phyloP scores from a whole-genome alignment of 1,140 invertebrate species.

The Drosophila azteca region DNA sequence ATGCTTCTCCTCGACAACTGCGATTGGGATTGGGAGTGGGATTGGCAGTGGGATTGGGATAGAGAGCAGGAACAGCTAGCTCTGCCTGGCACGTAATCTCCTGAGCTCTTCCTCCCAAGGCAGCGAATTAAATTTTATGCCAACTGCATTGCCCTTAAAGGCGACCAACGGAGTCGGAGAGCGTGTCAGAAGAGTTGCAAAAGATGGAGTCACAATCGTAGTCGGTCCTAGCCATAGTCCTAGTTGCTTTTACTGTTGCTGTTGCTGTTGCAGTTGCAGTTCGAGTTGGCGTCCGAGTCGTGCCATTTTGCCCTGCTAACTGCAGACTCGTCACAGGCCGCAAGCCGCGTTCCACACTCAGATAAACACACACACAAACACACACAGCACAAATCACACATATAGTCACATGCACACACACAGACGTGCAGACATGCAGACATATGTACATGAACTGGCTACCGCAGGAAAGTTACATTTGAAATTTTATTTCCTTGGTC shows the following conservation, averaged over 20 bases:
- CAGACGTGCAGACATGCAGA: not conserved
- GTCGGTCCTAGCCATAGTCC: no score
- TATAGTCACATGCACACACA: slow-evolving; percentile 12
- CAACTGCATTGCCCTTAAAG: slow-evolving; percentile 66
- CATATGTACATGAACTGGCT: slow-evolving; percentile 13
- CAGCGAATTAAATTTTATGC: slow-evolving; percentile 73
- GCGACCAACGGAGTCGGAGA: not conserved
- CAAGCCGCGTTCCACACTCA: slow-evolving; percentile 17
- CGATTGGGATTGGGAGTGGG: not conserved
- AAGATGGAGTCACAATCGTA: slow-evolving; percentile 26
- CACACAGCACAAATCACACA: not conserved
- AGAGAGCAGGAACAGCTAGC: slow-evolving; percentile 1
- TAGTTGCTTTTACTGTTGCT: no score
- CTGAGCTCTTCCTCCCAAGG: slow-evolving; percentile 21
- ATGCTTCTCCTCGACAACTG: slow-evolving; percentile 28
- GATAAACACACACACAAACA: slow-evolving; percentile 23
- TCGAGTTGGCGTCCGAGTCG: slow-evolving; percentile 3
- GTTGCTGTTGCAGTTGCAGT: not conserved
- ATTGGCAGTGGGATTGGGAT: not conserved
- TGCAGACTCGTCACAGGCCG: slow-evolving; percentile 26
- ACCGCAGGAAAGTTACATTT: slow-evolving; percentile 57
- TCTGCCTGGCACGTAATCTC: slow-evolving; percentile 38
- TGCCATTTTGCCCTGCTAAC: slow-evolving; percentile 16
- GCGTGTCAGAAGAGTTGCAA: no score
- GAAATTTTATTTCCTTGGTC: slow-evolving; percentile 67